Evolutionary conservation across 2,888 invertebrate species (phyloP).

Genomic region (Notocelia uddmanniana): DNA sequence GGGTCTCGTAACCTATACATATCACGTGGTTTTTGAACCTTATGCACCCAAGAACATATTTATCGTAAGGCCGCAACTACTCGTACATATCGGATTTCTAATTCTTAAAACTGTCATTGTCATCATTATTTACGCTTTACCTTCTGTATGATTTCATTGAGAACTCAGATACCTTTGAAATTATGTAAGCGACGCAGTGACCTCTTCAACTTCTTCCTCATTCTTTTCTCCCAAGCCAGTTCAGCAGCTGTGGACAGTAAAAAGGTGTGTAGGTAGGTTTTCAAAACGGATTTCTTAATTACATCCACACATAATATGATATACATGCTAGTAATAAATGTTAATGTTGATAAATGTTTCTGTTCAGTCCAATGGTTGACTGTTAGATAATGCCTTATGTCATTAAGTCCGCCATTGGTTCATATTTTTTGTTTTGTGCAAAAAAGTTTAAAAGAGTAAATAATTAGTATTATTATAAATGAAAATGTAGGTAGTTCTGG

Average conservation of each 20-base stretch:
- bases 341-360: too few relatives aligned
- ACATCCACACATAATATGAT: not conserved
- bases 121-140: not conserved
- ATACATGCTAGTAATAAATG: too few relatives aligned
- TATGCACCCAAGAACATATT: not conserved
- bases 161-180: conserved; percentile 66
- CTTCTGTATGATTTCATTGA: not conserved
- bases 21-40: not conserved
- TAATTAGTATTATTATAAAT: too few relatives aligned
- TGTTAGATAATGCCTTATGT: too few relatives aligned
- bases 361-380: too few relatives aligned
- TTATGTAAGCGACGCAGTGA: conserved; percentile 67
- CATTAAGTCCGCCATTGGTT: too few relatives aligned
- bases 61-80: too few relatives aligned
- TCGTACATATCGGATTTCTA: not conserved
- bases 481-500: too few relatives aligned
- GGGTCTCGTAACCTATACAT: conserved; percentile 70
- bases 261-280: not conserved
- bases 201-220: conserved; percentile 76
- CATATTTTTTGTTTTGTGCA: too few relatives aligned
- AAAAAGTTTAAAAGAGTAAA: too few relatives aligned
- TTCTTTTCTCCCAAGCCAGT: conserved; percentile 73
- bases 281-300: not conserved
- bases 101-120: not conserved
- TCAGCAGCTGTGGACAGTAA: conserved; percentile 66